A percentile compares a stretch with the other conserved stretches of the same genome.
These are phyloP conservation scores for Dasypogon diadema DNA, from an alignment of 2,888 invertebrate species.

Conservation along the genomic window DNA sequence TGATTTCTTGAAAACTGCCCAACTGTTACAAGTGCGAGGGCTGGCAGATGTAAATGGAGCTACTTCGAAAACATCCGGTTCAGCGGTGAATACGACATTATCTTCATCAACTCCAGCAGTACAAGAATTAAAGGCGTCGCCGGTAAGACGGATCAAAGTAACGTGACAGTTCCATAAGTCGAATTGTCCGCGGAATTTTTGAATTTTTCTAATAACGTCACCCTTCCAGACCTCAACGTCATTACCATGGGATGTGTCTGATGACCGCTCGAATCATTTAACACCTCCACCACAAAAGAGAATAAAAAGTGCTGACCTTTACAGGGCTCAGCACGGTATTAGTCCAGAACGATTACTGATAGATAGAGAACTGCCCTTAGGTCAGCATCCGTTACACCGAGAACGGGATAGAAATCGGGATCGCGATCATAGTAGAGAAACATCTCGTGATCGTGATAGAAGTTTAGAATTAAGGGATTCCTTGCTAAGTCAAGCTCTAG, in stretches of 20 bases:
- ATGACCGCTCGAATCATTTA: constrained; percentile 70
- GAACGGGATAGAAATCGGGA: constrained; percentile 63
- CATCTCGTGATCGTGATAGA: constrained; percentile 70
- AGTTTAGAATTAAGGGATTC: constrained; percentile 79
- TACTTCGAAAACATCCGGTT: constrained; percentile 55
- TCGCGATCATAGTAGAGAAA: constrained; percentile 59
- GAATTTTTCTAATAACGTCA: constrained; percentile 57
- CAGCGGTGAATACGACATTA: constrained; percentile 57
- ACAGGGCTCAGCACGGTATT: constrained; percentile 73
- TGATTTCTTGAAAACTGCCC: constrained; percentile 88
- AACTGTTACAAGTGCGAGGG: constrained; percentile 87
- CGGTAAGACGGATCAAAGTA: constrained; percentile 67
- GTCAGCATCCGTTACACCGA: constrained; percentile 66
- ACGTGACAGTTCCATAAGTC: constrained; percentile 54
- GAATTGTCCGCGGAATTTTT: constrained; percentile 49
- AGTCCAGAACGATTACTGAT: constrained; percentile 67
- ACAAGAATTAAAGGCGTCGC: constrained; percentile 69
- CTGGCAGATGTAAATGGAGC: constrained; percentile 80
- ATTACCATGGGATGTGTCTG: constrained; percentile 75
- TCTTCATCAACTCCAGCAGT: constrained; percentile 62
- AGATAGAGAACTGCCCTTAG: constrained; percentile 66
- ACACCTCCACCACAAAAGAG: constrained; percentile 77
- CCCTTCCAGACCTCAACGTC: constrained; percentile 71
- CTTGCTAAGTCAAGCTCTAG: constrained; percentile 81
- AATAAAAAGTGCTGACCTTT: constrained; percentile 78